Conservation (phyloP, 2,797 vertebrate genomes). For the Rhabdomys pumilio region DNA sequence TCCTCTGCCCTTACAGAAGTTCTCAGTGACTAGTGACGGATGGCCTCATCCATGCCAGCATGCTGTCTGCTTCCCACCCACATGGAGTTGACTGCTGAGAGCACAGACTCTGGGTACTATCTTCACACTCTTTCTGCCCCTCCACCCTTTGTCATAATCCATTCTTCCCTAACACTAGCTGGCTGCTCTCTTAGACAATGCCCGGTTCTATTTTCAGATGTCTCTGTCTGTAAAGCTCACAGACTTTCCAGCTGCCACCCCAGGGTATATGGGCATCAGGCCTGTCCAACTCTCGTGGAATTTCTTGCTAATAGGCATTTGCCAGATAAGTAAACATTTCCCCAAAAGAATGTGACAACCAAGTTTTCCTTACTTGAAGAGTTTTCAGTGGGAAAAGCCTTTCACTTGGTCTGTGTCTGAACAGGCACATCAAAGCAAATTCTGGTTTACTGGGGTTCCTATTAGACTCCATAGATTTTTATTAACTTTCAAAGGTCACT, state of each 20-base stretch:
- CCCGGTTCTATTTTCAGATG: slow-evolving; percentile 70
- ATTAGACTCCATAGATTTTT: neutral
- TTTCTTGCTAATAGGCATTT: slow-evolving; percentile 40
- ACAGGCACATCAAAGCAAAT: neutral
- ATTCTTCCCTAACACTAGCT: slow-evolving; percentile 14
- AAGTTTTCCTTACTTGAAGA: slow-evolving; percentile 24
- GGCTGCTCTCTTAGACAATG: slow-evolving; percentile 66
- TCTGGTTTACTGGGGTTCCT: neutral
- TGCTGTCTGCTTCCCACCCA: neutral
- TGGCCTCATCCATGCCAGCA: neutral
- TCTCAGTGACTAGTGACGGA: neutral
- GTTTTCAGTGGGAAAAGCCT: neutral
- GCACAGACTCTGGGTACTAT: neutral
- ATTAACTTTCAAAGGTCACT: neutral
- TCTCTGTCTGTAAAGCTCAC: slow-evolving; percentile 53
- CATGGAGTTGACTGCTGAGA: neutral
- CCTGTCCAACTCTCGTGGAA: neutral
- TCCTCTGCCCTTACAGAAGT: neutral
- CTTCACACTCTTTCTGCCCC: neutral
- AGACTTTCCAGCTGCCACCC: neutral
- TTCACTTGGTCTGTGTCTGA: neutral
- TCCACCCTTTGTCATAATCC: neutral
- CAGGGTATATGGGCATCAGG: neutral
- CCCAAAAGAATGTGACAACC: slow-evolving; percentile 16
- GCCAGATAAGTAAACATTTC: slow-evolving; percentile 55